Evolutionary conservation across 2,797 vertebrate species (phyloP), one percentile per base, ranked within the genome.

Genomic region (Poeciliopsis presidionis): DNA sequence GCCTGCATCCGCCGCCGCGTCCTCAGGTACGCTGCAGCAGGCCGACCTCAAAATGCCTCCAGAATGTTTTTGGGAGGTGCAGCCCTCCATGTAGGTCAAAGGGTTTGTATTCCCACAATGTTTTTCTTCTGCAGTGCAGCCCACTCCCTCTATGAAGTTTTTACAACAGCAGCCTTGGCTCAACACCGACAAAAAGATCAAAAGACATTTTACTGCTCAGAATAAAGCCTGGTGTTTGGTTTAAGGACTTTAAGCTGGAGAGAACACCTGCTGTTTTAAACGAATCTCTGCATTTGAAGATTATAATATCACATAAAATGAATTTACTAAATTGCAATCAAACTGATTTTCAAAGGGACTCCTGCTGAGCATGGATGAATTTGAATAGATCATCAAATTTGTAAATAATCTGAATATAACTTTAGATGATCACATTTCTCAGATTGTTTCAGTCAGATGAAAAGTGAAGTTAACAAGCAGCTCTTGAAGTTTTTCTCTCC

Each of bases 101-200:
- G 87, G 30, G 20, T 28, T 28, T 8, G n/a, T 4, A 30, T 72
- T 84, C 77, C 78, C 20, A 89, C 86, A 86, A 83, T 84, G 89
- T 77, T 76, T 83, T 84, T 45, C 79, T 79, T 61, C 72, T 63
- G 72, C 86, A 81, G 67, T 83, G 83, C 88, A 86, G 88, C 90
- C 86, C 86, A 84, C 86, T 90, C 72, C 57, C 84, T 81, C 83
- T 22, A 86, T 79, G 79, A 85, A 85, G 63, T 85, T 87, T 86
- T 87, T 76, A 86, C 80, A 79, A 65, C 79, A 13, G 80, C 76
- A 85, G 69, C 63, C 28, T 78, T 88, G 87, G 85, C 88, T 84
- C 86, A 0, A 51, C 36, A 86, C 78, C 84, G 87, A 78, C 83
- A 81, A 9, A 25, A 77, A 83, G 67, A 92, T 79, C 80, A 89